Evolutionary conservation across 2,797 vertebrate genomes (phyloP).

Genomic region (Esox lucius): DNA sequence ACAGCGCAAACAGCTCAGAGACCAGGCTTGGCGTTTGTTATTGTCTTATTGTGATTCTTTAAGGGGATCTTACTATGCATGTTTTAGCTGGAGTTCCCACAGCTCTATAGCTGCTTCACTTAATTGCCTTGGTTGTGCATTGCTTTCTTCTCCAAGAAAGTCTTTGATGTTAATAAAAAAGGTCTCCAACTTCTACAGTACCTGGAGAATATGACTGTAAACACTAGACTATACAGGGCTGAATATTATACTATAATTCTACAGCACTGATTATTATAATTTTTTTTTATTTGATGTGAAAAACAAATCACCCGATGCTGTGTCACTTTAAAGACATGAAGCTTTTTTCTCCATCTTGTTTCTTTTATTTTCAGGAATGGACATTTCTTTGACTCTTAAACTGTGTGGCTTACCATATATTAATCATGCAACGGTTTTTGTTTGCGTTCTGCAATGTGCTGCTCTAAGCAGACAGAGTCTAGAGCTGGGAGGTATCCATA

Average conservation of each 20-base stretch:
- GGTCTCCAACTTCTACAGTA: neutral
- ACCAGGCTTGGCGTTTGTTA: neutral
- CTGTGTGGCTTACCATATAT: neutral
- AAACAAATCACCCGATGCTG: conserved; percentile 59
- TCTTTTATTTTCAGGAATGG: neutral
- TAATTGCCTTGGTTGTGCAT: conserved; percentile 26
- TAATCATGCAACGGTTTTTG: neutral
- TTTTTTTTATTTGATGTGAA: conserved; percentile 35
- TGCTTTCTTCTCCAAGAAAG: conserved; percentile 16
- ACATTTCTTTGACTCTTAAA: neutral
- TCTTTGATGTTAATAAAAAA: conserved; percentile 6
- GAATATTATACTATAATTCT: conserved; percentile 29
- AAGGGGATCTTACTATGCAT: conserved; percentile 5
- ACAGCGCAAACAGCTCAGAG: conserved; percentile 6
- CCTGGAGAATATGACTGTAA: conserved; percentile 8
- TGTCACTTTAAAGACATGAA: conserved; percentile 41
- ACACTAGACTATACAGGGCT: conserved; percentile 30
- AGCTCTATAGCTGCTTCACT: conserved; percentile 22
- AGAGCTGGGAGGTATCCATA: neutral
- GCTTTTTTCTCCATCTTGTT: conserved; percentile 16
- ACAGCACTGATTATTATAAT: conserved; percentile 43
- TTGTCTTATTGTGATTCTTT: conserved; percentile 26
- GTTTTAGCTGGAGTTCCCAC: conserved; percentile 30
- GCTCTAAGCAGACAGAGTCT: neutral
- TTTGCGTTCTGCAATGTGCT: neutral